Base-by-base conservation (phyloP, 2,113 vertebrate genomes). In the Megaptera novaeangliae region DNA sequence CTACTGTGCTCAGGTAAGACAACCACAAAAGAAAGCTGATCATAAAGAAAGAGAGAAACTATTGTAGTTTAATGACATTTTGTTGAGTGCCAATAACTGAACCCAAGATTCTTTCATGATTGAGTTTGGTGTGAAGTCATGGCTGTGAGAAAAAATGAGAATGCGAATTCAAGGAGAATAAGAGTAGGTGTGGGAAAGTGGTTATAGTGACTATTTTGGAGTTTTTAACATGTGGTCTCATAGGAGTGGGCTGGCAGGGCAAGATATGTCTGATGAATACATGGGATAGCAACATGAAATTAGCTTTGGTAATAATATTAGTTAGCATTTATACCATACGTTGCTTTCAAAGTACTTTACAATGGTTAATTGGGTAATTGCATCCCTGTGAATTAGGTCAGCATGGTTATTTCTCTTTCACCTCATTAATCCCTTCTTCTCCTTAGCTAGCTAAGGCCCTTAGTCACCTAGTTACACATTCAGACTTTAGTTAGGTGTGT, bases 371-470 rank as follows among this genome's bases (percentile, higher is more conserved):
- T 95, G 75, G 49, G 52, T 95, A 98, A 98, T 95, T 97, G 85
- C 44, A 91, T 86, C 74, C 75, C 71, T 91, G 93, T 95, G 94
- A 98, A 97, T 94, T 97, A 97, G 97, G 97, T 97, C 96, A 97
- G 81, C 91, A 78, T 93, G 91, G 77, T 91, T 97, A 93, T 93
- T 97, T 96, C 71, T 91, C 68, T 83, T 91, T 94, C 34, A 64
- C 57, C 11, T 61, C 25, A 29, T 59, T 94, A 96, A 93, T 96
- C 82, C 46, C 46, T 31, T 96, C 15, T 91, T 63, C 34, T 86
- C 31, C 80, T 61, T 29, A 91, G 80, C 61, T 95, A 71, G 27
- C 44, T 36, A 21, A 89, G 44, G 49, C 63, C 63, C 64, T 98
- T 95, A 97, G 64, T 95, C 95, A 97, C 55, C 23, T 20, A 93